Evolutionary conservation across 2,797 vertebrate species (phyloP).

Genomic region (Aphelocoma californica): DNA sequence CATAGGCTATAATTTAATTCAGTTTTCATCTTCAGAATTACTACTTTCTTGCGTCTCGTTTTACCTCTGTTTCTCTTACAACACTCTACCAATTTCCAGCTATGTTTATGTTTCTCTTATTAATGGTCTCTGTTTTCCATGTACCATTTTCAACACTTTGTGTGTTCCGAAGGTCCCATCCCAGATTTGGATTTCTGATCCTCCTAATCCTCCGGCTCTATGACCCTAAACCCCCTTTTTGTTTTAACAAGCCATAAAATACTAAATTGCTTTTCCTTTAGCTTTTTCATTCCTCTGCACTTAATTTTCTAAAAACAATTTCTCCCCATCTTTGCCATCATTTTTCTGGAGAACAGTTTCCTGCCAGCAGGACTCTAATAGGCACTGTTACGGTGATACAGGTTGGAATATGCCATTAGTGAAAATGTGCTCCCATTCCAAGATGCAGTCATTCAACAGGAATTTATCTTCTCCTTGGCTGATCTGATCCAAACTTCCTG

Average conservation of each 20-base stretch:
- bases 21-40: conserved; percentile 1
- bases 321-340: not conserved
- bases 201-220: not conserved
- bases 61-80: not conserved
- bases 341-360: not conserved
- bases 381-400: not conserved
- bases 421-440: not conserved
- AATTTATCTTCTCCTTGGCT: not conserved
- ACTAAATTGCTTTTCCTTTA: not conserved
- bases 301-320: not conserved
- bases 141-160: not conserved
- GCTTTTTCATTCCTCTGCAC: not conserved
- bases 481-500: not conserved
- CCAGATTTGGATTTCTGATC: not conserved
- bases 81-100: not conserved
- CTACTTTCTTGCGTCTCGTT: not conserved
- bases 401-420: not conserved
- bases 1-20: not conserved
- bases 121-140: not conserved
- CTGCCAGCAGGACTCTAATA: not conserved
- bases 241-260: not conserved
- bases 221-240: not conserved
- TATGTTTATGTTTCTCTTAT: not conserved
- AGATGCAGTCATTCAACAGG: not conserved
- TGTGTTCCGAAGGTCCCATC: not conserved